Evolutionary conservation across 2,888 invertebrate species (phyloP), one percentile per base, ranked within the genome.

Genomic region (Scelioninae gen. 2): DNA sequence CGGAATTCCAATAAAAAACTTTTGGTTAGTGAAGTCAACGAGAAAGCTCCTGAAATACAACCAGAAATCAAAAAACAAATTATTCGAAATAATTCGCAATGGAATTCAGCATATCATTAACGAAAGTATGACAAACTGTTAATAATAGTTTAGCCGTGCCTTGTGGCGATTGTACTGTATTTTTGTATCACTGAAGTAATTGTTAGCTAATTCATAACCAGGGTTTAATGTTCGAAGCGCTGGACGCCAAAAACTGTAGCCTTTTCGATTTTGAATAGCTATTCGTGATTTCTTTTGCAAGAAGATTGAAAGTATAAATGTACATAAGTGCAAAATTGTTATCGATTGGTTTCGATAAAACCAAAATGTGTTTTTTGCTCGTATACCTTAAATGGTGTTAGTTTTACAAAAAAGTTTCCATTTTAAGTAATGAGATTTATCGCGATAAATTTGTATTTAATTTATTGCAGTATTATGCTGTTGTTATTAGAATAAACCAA

Each of bases 61-160:
- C 53, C 52, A 0, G 72, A 72, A 35, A 55, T 43, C 0, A 73
- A 73, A 39, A 67, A 67, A 31, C 55, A 61, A 35, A 35, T 67
- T 2, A 61, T 72, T 7, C 67, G 61, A 37, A 43, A 50, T 1
- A 33, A 61, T 28, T 61, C 61, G 0, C 67, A 67, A n/a, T 73
- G 67, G 67, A 67, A 61, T n/a, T 73, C 72, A 1, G 72, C 67
- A 25, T 73, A 67, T 31, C 72, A 67, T 55, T 73, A 50, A 72
- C 13, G 46, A 50, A 45, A 39, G 35, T 58, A 18, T 5, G 31
- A 37, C 3, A 33, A 18, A 43, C 15, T 6, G n/a, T 41, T 65
- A 15, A 16, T 37, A 19, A 37, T 25, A 25, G 25, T 25, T 6
- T 3, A 25, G 25, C 6, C 25, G 64, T 71, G 71, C 71, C 64